phyloP scores from a whole-genome alignment of 2,888 invertebrate genomes.

The Uropetala carovei region DNA sequence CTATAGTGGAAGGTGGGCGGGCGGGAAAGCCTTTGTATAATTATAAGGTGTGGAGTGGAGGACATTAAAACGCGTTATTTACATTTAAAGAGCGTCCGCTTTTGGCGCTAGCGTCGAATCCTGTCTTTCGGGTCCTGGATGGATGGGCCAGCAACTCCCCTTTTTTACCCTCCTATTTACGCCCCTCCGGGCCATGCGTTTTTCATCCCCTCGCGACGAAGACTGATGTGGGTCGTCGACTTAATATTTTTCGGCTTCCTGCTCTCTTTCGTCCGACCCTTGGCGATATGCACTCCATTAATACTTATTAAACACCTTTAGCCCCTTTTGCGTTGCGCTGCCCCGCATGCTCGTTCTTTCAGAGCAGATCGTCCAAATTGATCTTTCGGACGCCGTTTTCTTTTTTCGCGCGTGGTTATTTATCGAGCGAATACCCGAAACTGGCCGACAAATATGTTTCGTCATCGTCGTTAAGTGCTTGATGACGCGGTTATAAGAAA shows the following conservation, averaged over 20 bases:
- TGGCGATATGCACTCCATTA: slow-evolving; percentile 49
- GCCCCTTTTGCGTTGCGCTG: slow-evolving; percentile 35
- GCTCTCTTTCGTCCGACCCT: slow-evolving; percentile 3
- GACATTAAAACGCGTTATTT: slow-evolving; percentile 43
- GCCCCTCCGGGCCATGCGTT: slow-evolving; percentile 49
- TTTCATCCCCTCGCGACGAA: slow-evolving; percentile 43
- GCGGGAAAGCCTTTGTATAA: slow-evolving; percentile 16
- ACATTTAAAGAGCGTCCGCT: slow-evolving; percentile 52
- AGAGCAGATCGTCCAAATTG: background rate
- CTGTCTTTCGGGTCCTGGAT: slow-evolving; percentile 38
- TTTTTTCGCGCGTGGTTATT: background rate
- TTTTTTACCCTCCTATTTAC: background rate
- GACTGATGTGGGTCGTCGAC: slow-evolving; percentile 47
- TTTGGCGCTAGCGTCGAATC: slow-evolving; percentile 5
- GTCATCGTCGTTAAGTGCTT: background rate
- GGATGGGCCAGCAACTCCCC: slow-evolving; percentile 5
- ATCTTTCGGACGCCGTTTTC: background rate
- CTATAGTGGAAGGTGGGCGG: background rate
- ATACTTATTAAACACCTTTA: slow-evolving; percentile 47
- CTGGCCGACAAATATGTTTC: background rate
- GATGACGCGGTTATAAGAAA: background rate
- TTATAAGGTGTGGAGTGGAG: slow-evolving; percentile 42
- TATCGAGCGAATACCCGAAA: background rate
- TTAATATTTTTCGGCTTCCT: slow-evolving; percentile 47
- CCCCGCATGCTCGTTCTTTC: background rate